Percentiles rank a stretch among this genome's conserved stretches.
Evolutionary conservation across 2,888 invertebrate genomes (phyloP).

Genomic region (Apamea monoglypha): DNA sequence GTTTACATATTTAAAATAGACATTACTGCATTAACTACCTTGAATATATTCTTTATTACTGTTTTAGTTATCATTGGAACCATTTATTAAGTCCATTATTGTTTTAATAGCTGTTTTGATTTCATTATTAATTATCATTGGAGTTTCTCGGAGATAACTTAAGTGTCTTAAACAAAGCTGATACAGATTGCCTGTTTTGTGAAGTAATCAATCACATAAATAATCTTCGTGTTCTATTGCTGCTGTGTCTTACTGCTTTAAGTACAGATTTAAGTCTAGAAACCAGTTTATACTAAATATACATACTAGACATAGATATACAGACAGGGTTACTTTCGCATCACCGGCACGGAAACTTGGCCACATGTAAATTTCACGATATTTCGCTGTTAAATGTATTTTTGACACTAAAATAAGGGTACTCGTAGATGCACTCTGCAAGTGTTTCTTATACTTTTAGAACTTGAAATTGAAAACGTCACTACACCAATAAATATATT

Average conservation of each 20-base stretch:
- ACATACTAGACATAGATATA: too few species aligned
- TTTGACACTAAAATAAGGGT: too few species aligned
- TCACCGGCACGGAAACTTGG: too few species aligned
- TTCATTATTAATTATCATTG: slow-evolving; percentile 34
- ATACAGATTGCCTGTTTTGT: slow-evolving; percentile 29
- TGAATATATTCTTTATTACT: not conserved
- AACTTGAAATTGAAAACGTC: too few species aligned
- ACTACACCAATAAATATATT: too few species aligned
- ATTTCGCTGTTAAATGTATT: too few species aligned
- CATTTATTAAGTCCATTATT: not conserved
- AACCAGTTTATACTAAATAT: too few species aligned
- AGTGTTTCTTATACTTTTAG: too few species aligned
- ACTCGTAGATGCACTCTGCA: too few species aligned
- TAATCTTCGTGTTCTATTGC: slow-evolving; percentile 26
- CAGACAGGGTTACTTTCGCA: too few species aligned
- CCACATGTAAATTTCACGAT: too few species aligned
- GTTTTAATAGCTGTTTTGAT: slow-evolving; percentile 14
- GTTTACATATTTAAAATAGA: slow-evolving; percentile 1
- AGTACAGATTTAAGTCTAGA: not conserved
- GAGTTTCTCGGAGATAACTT: slow-evolving; percentile 11
- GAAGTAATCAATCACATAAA: slow-evolving; percentile 48
- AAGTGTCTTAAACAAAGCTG: slow-evolving; percentile 33
- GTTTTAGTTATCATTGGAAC: not conserved
- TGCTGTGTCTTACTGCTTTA: not conserved
- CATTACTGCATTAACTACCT: not conserved